Evolutionary conservation across 2,888 invertebrate species (phyloP).

Genomic region (Drosophila acutilabella): DNA sequence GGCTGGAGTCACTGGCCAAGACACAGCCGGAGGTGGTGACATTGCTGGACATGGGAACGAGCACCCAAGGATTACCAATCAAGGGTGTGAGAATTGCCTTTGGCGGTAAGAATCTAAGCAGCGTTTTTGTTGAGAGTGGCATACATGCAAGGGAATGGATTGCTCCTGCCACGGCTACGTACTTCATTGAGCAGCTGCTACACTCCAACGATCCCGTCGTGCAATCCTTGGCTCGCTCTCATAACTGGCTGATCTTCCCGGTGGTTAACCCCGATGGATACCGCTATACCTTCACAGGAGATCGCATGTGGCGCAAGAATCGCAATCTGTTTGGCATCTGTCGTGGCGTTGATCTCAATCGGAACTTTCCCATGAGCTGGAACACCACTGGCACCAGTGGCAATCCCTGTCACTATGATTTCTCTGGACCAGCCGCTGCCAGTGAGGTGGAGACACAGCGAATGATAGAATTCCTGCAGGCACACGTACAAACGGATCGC

Average conservation of each 20-base stretch:
- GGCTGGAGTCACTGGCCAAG: constrained; percentile 74
- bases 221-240: constrained; percentile 78
- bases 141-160: constrained; percentile 85
- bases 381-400: constrained; percentile 86
- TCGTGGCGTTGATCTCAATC: constrained; percentile 88
- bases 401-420: constrained; percentile 87
- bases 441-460: constrained; percentile 87
- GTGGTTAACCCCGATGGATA: constrained; percentile 92
- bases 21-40: constrained; percentile 79
- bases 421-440: constrained; percentile 86
- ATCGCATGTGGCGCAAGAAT: constrained; percentile 93
- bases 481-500: constrained; percentile 83
- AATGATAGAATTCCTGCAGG: constrained; percentile 81
- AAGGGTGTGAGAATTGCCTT: constrained; percentile 85
- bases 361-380: constrained; percentile 88
- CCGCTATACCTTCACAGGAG: constrained; percentile 89
- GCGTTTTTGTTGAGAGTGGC: constrained; percentile 86
- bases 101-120: constrained; percentile 71
- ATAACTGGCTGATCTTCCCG: constrained; percentile 91
- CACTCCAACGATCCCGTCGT: constrained; percentile 82
- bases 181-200: constrained; percentile 80
- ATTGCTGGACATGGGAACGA: constrained; percentile 85
- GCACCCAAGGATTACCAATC: constrained; percentile 86
- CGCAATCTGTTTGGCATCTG: constrained; percentile 86
- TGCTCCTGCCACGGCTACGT: constrained; percentile 83